Evolutionary conservation across 1,140 invertebrate species (phyloP), one percentile per base, ranked within the genome.

Genomic region (Tetraneura akinire): DNA sequence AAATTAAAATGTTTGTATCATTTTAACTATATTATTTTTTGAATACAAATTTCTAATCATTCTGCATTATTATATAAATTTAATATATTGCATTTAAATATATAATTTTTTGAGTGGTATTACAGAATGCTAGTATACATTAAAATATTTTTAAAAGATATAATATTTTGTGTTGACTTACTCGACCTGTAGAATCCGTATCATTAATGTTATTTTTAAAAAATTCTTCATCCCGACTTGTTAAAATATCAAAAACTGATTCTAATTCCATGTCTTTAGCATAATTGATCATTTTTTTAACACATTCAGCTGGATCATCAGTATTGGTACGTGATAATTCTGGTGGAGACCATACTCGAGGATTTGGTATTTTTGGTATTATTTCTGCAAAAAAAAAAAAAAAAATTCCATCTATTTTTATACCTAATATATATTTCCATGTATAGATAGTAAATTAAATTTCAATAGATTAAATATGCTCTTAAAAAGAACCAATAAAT

Each of bases 191-290:
- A 18, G 74, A 78, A 47, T 78, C 74, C 0, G 74, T 78, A 11
- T 78, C 74, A 13, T 78, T 78, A 11, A 78, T 78, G 23, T 78
- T 62, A 29, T 42, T 78, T 57, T 37, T 60, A 60, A 78, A 78
- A 60, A 78, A 78, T 5, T 78, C 53, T 47, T 78, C 55, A 45
- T 78, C 74, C 16, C 62, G 55, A 11, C 55, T 62, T 29, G 74
- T 57, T n/a, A 78, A 62, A 60, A 57, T 62, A n/a, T 78, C 62
- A 13, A 57, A 21, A 18, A 78, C 74, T 11, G 55, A 14, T 10
- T 78, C 74, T 13, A 78, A 51, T 14, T 78, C 53, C 74, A 78
- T 78, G 4, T 78, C 55, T 29, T 55, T 55, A 13, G 74, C 74
- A 29, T 55, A 55, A 62, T 47, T 78, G 5, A 78, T 47, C 51